Evolutionary conservation across 2,888 invertebrate species (phyloP), one percentile per base, ranked within the genome.

Genomic region (Strigamia transsilvanica): DNA sequence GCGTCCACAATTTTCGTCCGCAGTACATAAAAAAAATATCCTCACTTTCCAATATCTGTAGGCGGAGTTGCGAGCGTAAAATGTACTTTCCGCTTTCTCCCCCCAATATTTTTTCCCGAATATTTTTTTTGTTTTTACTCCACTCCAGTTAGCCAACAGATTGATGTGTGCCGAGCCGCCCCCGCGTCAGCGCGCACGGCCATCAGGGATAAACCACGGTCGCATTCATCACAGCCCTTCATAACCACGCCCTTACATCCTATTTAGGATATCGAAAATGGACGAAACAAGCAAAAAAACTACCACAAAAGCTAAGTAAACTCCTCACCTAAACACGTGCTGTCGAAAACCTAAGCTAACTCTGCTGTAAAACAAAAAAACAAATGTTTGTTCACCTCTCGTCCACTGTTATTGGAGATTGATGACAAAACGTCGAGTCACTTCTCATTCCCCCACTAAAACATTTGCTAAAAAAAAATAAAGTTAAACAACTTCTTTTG

Each of bases 181-280:
- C 73, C 73, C 73, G 73, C 73, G 73, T 73, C 73, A 73, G 73
- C 73, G 73, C 73, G 73, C 73, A 27, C 73, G 73, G 73, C 73
- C 73, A 73, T 73, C 73, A n/a, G 73, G 73, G 73, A 73, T 73
- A 73, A 73, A 73, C 73, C 73, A 73, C 73, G 32, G 73, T 73
- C 73, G 73, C 73, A 73, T 73, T 73, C 73, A 73, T 73, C 73
- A 73, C 73, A 7, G 73, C 32, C 32, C 61, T 27, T 73, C 27
- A 27, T 73, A n/a, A 32, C 73, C 73, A 73, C 73, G 73, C 73
- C 73, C 73, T 73, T 73, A 27, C 73, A 73, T 73, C 73, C 73
- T 73, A 73, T 27, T 73, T 13, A 27, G 73, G 73, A 73, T 73
- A 51, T 15, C 0, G 32, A 73, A 73, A 73, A 32, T 73, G 27